Percentiles rank a stretch among this genome's conserved stretches.
phyloP scores from a whole-genome alignment of 2,888 invertebrate species.

The Erynnis tages region DNA sequence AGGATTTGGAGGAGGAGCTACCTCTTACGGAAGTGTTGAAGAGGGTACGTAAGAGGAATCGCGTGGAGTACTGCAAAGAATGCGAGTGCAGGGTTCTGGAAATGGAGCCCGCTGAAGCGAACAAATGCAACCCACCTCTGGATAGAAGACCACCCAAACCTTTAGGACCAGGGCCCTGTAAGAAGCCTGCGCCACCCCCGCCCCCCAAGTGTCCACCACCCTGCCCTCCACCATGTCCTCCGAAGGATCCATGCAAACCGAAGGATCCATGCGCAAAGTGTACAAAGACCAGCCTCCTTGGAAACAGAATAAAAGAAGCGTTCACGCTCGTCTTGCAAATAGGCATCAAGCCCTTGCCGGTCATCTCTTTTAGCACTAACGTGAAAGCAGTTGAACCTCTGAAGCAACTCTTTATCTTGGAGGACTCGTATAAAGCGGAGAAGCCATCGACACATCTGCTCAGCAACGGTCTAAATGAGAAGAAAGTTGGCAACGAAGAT shows the following conservation, averaged over 20 bases:
- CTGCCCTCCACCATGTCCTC: conserved; percentile 30
- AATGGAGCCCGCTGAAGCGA: conserved; percentile 31
- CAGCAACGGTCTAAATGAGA: neutral
- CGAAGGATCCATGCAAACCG: conserved; percentile 13
- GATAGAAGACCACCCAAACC: conserved; percentile 28
- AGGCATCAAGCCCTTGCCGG: neutral
- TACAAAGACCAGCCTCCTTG: conserved; percentile 12
- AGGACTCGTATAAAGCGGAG: neutral
- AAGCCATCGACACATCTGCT: conserved; percentile 12
- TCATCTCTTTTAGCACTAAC: neutral
- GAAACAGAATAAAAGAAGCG: conserved; percentile 12
- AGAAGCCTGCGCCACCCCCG: conserved; percentile 34
- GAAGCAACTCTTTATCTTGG: neutral
- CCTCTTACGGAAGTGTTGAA: conserved; percentile 51
- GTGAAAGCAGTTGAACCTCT: neutral
- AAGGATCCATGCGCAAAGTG: conserved; percentile 29
- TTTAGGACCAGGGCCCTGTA: conserved; percentile 31
- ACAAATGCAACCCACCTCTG: conserved; percentile 32
- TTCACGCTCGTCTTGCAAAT: conserved; percentile 13
- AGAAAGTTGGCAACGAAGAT: neutral
- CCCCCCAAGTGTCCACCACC: conserved; percentile 36
- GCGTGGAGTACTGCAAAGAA: conserved; percentile 37
- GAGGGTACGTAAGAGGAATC: conserved; percentile 47
- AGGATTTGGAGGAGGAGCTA: conserved; percentile 31
- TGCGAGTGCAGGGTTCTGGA: conserved; percentile 35